phyloP scores from a whole-genome alignment of 2,113 vertebrate genomes.

The Amblyopsis rosae region DNA sequence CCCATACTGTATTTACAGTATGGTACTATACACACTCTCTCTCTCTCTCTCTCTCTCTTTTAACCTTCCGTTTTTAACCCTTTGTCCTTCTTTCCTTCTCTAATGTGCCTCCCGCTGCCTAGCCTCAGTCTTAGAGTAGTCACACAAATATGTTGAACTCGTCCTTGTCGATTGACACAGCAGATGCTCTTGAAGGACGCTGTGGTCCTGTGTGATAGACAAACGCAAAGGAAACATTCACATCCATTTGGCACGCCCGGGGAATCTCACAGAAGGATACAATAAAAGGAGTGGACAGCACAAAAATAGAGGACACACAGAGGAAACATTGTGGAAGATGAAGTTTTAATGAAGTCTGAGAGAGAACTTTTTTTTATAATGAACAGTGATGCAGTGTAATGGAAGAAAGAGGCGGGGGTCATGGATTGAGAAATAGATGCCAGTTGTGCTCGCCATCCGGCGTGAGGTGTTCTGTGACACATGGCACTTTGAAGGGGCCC shows the following conservation, averaged over 20 bases:
- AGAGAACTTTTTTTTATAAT: conserved; percentile 33
- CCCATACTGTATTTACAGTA: neutral
- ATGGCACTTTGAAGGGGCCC: conserved; percentile 73
- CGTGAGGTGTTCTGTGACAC: conserved; percentile 70
- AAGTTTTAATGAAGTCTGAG: conserved; percentile 43
- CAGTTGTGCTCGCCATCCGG: conserved; percentile 72
- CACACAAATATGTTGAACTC: conserved; percentile 43
- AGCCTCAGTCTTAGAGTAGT: conserved; percentile 30
- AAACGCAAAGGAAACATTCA: conserved; percentile 49
- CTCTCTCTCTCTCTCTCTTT: conserved; percentile 24
- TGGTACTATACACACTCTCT: conserved; percentile 23
- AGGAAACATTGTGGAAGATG: conserved; percentile 42
- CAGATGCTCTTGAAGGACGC: conserved; percentile 51
- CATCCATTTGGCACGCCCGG: conserved; percentile 41
- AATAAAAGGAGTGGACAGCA: conserved; percentile 2
- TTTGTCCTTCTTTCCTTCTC: conserved; percentile 33
- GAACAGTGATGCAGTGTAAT: conserved; percentile 43
- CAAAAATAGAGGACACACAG: conserved; percentile 40
- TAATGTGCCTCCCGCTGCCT: conserved; percentile 57
- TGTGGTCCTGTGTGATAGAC: conserved; percentile 8
- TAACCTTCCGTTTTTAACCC: conserved; percentile 55
- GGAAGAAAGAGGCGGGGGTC: conserved; percentile 57
- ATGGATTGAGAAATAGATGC: conserved; percentile 62
- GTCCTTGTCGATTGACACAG: conserved; percentile 62
- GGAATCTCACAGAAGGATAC: conserved; percentile 33